Evolutionary conservation across 2,888 invertebrate species (phyloP), one percentile per base, ranked within the genome.

Genomic region (Melangyna quadrimaculata): DNA sequence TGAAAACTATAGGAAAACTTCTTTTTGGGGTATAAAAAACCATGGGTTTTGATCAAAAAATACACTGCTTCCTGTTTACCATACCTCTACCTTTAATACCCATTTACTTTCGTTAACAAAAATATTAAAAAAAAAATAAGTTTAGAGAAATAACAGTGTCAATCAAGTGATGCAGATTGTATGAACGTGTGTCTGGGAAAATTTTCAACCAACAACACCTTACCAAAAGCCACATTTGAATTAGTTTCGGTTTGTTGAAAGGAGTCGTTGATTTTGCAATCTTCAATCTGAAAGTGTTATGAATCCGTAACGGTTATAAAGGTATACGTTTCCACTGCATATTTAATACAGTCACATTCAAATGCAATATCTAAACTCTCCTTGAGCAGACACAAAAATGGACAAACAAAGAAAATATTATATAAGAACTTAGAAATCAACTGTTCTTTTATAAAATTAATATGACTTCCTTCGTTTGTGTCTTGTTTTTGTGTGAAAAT

Each of bases 251-350:
- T 43, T 3, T 22, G 32, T 63, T 57, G 71, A 53, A 24, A 55
- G 61, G 35, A 32, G 14, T 57, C 37, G 65, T 72, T 71, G 65
- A 65, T 71, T 63, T 65, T 71, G 65, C 32, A 45, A 63, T 48
- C 65, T 45, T 1, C 43, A 48, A 35, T 32, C 43, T 48, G 48
- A n/a, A 48, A 22, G n/a, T 12, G 51, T 35, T n/a, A 45, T 48
- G 48, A 19, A 35, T n/a, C 37, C n/a, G 29, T 59, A 27, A 53
- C 35, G 32, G 35, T n/a, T n/a, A n/a, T n/a, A n/a, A n/a, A n/a
- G 53, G 69, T 10, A 72, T 10, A n/a, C 0, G 3, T 45, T 19
- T 3, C 1, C 10, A 8, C 2, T 19, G 4, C 51, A 53, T 35
- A 53, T 74, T 19, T 37, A 40, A 59, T 59, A 35, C 59, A 72